Conservation (phyloP, 2,113 vertebrate species). For the Colinus virginianus region DNA sequence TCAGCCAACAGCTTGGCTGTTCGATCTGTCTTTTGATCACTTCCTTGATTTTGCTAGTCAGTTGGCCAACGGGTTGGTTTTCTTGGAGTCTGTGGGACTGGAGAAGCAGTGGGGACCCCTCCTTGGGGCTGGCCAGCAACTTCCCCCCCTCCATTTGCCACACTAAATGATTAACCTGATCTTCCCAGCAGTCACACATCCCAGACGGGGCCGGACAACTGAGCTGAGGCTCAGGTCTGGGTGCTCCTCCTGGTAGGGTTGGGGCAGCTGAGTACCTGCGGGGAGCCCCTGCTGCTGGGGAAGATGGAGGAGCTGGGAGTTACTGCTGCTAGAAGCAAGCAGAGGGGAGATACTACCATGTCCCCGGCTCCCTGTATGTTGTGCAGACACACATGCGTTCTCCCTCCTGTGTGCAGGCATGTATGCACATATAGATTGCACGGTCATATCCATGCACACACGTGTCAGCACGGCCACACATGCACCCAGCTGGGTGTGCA, state of each 20-base stretch:
- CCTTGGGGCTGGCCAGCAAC: accelerated
- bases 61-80: neutral
- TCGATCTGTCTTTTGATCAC: neutral
- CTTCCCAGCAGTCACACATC: accelerated
- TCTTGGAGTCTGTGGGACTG: neutral
- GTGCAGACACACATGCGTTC: neutral
- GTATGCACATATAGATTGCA: accelerated
- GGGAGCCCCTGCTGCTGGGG: neutral
- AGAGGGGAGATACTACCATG: accelerated
- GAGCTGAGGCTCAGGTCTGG: neutral
- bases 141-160: neutral
- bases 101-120: neutral
- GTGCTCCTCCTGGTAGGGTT: neutral
- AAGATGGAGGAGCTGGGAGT: neutral
- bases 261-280: neutral
- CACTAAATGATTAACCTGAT: neutral
- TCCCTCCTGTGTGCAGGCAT: accelerated
- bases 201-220: neutral
- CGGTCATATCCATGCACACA: neutral
- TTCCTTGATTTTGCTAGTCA: neutral
- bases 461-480: accelerated
- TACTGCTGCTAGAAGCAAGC: neutral
- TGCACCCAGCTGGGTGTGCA: too few relatives aligned
- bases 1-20: neutral
- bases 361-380: neutral